phyloP scores from a whole-genome alignment of 2,797 vertebrate genomes.

The Darevskia nairensis region DNA sequence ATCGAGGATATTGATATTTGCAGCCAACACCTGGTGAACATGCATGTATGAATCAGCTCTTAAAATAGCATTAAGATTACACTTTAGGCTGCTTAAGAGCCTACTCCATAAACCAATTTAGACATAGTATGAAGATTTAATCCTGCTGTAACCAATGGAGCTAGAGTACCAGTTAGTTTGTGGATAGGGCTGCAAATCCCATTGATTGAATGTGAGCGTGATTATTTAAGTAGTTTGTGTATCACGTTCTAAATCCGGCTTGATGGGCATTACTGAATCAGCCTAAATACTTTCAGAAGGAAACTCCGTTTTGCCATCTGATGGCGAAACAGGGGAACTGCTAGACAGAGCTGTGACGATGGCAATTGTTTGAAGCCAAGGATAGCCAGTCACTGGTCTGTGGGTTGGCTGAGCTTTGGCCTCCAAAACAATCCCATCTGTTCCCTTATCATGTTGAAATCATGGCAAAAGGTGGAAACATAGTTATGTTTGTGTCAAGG shows the following conservation, averaged over 20 bases:
- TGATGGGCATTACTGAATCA: neutral
- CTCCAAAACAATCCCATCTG: neutral
- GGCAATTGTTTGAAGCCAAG: neutral
- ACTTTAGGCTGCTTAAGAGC: neutral
- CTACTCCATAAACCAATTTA: constrained; percentile 5
- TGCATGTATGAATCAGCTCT: neutral
- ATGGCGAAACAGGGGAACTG: constrained; percentile 30
- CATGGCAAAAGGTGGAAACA: neutral
- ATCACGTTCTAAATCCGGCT: neutral
- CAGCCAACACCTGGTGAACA: neutral
- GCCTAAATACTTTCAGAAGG: neutral
- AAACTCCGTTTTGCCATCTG: constrained; percentile 40
- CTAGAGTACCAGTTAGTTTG: neutral
- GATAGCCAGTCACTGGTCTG: neutral
- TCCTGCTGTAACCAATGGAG: neutral
- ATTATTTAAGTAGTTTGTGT: constrained; percentile 14
- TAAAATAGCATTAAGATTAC: neutral
- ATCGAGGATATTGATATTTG: neutral
- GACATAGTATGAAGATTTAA: constrained; percentile 1
- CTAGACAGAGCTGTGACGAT: neutral
- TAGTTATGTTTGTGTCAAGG: neutral
- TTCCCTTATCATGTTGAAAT: neutral
- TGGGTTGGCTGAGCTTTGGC: neutral
- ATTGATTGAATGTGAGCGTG: neutral
- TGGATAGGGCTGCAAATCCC: neutral